Percentiles rank a stretch among this genome's conserved stretches.
These are phyloP conservation scores for Torymus tubicola DNA, from an alignment of 2,888 invertebrate genomes.

Conservation along the genomic window DNA sequence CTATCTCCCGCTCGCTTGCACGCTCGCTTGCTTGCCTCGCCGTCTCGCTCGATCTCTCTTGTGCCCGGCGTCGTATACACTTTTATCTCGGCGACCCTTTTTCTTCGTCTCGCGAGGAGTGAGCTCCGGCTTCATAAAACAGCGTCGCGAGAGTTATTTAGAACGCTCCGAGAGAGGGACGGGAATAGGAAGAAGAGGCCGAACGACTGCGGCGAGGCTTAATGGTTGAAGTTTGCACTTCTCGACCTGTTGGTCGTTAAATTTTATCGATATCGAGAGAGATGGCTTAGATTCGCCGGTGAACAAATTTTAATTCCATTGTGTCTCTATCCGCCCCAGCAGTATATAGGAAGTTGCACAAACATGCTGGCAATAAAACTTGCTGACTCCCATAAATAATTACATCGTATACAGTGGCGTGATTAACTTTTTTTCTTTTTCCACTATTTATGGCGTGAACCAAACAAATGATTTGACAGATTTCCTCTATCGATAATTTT, in stretches of 20 bases:
- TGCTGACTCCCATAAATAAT: no score
- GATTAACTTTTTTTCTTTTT: no score
- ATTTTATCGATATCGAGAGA: conserved; percentile 36
- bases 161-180: conserved; percentile 6
- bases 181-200: not conserved
- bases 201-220: conserved; percentile 12
- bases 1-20: conserved; percentile 36
- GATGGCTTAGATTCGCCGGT: not conserved
- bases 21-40: conserved; percentile 26
- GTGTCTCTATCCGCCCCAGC: no score
- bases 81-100: conserved; percentile 56
- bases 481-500: no score
- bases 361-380: no score
- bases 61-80: conserved; percentile 43
- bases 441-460: no score
- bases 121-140: conserved; percentile 42
- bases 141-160: conserved; percentile 45
- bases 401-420: no score
- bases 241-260: conserved; percentile 42
- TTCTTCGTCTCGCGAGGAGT: conserved; percentile 34
- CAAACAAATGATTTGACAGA: no score
- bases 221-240: conserved; percentile 36
- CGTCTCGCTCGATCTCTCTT: conserved; percentile 30
- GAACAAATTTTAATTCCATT: no score
- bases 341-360: no score